phyloP scores from a whole-genome alignment of 2,888 invertebrate genomes.

The Willowsia nigromaculata region DNA sequence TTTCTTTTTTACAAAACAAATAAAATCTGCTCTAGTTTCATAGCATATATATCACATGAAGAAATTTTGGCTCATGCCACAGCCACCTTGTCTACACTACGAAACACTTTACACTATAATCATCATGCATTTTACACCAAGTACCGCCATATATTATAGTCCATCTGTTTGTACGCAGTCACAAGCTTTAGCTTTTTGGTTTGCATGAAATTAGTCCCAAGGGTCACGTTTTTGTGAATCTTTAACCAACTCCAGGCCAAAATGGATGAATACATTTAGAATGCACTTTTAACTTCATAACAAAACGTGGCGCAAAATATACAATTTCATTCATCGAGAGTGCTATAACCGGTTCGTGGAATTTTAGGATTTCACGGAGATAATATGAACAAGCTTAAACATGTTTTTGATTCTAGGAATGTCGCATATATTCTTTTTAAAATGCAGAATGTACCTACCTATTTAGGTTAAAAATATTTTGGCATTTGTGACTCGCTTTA shows the following conservation, averaged over 20 bases:
- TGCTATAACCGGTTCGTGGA: too few species aligned
- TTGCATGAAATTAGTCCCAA: conserved; percentile 71
- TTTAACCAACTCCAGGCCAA: conserved; percentile 22
- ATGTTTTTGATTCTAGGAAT: too few species aligned
- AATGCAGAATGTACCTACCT: too few species aligned
- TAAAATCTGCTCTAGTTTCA: not conserved
- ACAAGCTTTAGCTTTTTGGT: not conserved
- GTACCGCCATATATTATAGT: not conserved
- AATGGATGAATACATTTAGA: not conserved
- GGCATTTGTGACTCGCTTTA: too few species aligned
- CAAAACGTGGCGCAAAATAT: not conserved
- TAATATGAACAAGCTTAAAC: too few species aligned
- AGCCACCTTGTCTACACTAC: not conserved
- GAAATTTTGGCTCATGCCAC: conserved; percentile 22
- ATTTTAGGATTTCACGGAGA: too few species aligned
- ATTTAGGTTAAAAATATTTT: too few species aligned
- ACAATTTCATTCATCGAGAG: not conserved
- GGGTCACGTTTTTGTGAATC: conserved; percentile 66
- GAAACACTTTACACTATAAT: not conserved
- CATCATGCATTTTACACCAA: not conserved
- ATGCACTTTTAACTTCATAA: not conserved
- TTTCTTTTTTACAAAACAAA: not conserved
- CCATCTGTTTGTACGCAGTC: not conserved
- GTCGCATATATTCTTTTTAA: too few species aligned
- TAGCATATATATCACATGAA: not conserved